Percentiles rank a stretch among this genome's conserved stretches.
Conservation (phyloP, 2,888 invertebrate species). For the Campoplex nolae region DNA sequence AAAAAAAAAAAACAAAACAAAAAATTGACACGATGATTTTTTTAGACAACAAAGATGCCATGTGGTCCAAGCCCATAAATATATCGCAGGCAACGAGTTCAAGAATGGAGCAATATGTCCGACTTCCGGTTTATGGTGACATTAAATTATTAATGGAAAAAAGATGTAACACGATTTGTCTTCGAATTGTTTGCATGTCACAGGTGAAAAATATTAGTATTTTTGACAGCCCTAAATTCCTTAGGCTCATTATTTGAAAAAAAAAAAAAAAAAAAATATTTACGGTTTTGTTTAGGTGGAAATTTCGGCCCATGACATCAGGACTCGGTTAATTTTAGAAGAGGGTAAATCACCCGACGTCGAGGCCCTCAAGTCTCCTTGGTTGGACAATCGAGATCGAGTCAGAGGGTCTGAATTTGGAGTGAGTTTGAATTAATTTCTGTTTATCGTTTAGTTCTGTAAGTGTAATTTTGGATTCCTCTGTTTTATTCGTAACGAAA, state of each 20-base stretch:
- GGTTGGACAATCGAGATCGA: conserved; percentile 5
- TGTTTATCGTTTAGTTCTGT: not conserved
- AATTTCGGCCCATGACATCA: conserved; percentile 92
- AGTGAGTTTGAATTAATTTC: conserved; percentile 4
- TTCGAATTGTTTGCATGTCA: conserved; percentile 87
- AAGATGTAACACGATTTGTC: conserved; percentile 85
- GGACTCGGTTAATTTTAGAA: conserved; percentile 87
- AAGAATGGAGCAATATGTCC: conserved; percentile 86
- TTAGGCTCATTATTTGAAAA: not conserved
- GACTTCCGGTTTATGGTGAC: conserved; percentile 87
- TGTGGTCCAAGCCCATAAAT: conserved; percentile 79
- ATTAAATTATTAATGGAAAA: conserved; percentile 86
- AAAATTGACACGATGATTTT: not conserved
- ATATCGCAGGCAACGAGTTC: conserved; percentile 72
- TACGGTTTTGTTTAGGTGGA: conserved; percentile 86
- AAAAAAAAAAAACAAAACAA: not conserved
- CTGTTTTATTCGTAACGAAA: not conserved
- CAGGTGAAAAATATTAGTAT: conserved; percentile 83
- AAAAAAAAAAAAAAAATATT: not conserved
- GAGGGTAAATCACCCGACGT: conserved; percentile 42
- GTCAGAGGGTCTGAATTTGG: not conserved
- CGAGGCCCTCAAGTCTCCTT: conserved; percentile 14
- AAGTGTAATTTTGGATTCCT: not conserved
- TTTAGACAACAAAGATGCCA: conserved; percentile 68
- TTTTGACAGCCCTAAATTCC: not conserved